Conservation (phyloP, 2,888 invertebrate species). For the Tipula vernalis region DNA sequence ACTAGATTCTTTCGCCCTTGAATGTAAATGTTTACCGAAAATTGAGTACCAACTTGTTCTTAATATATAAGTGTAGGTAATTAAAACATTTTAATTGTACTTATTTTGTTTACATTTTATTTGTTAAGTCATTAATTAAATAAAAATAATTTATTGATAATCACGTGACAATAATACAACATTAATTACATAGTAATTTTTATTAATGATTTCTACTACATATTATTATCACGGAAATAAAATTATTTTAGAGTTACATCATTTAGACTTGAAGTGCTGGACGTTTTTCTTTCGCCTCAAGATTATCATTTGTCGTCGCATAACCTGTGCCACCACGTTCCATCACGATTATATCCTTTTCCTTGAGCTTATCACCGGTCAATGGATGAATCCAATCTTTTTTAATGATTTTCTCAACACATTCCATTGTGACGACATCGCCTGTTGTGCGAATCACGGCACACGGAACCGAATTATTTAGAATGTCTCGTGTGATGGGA, state of each 20-base stretch:
- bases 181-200: not conserved
- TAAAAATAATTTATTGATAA: not conserved
- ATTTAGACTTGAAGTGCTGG: constrained; percentile 70
- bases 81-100: too few species aligned
- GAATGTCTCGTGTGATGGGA: constrained; percentile 89
- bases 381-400: constrained; percentile 95
- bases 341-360: constrained; percentile 84
- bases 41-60: too few species aligned
- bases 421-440: constrained; percentile 90
- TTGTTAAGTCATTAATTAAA: not conserved
- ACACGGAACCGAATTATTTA: constrained; percentile 89
- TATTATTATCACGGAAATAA: not conserved
- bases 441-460: constrained; percentile 85
- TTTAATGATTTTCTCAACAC: constrained; percentile 89
- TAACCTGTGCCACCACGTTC: constrained; percentile 75
- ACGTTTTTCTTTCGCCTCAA: constrained; percentile 71
- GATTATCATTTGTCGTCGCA: constrained; percentile 67
- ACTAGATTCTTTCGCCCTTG: too few species aligned
- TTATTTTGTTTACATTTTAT: too few species aligned
- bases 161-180: not conserved
- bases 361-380: constrained; percentile 67
- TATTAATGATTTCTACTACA: not conserved
- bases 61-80: too few species aligned
- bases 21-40: too few species aligned
- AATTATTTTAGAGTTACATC: not conserved